Conservation (phyloP, 2,888 invertebrate species). For the Eretmocerus hayati region DNA sequence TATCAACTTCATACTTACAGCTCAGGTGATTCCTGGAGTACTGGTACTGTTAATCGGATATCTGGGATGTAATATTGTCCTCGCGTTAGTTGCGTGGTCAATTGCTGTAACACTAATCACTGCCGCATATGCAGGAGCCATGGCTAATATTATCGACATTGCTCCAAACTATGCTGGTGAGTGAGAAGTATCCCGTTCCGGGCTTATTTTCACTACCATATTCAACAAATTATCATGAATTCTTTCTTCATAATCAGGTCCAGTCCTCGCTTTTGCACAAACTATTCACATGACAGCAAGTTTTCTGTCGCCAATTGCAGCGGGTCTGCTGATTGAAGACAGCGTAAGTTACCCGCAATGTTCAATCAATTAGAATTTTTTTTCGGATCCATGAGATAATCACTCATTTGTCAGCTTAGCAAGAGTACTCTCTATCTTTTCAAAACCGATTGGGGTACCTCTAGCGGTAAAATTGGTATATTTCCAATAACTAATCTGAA, state of each 20-base stretch:
- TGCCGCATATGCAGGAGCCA: constrained; percentile 66
- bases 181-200: constrained; percentile 7
- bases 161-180: constrained; percentile 69
- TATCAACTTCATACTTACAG: too few relatives aligned
- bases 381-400: too few relatives aligned
- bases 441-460: too few relatives aligned
- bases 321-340: constrained; percentile 55
- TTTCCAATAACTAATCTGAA: too few relatives aligned
- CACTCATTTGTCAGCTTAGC: too few relatives aligned
- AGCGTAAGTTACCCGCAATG: too few relatives aligned
- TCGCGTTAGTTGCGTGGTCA: constrained; percentile 61
- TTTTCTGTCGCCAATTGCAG: constrained; percentile 60
- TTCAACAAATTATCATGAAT: neutral
- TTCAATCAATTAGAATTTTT: too few relatives aligned
- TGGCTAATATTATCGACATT: constrained; percentile 71
- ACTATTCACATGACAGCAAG: constrained; percentile 73
- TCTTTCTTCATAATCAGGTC: constrained; percentile 45
- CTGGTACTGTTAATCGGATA: constrained; percentile 59
- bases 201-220: neutral
- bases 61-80: constrained; percentile 54
- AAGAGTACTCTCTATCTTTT: too few relatives aligned
- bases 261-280: constrained; percentile 66
- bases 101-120: constrained; percentile 64
- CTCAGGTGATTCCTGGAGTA: constrained; percentile 64
- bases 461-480: too few relatives aligned